Evolutionary conservation across 2,113 vertebrate species (phyloP), one percentile per base, ranked within the genome.

Genomic region (Eulemur macaco): DNA sequence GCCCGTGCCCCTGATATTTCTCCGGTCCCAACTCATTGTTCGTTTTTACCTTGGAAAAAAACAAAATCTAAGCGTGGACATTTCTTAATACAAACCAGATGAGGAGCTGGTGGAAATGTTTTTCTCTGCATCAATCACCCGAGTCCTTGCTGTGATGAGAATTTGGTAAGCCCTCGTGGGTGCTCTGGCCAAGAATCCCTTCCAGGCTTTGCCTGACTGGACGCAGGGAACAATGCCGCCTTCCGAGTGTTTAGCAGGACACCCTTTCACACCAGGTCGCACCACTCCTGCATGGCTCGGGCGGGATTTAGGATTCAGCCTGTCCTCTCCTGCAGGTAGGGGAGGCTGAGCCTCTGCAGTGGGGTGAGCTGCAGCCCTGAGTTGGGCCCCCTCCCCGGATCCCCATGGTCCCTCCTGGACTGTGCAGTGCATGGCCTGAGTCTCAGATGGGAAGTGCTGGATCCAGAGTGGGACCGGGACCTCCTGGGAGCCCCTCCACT

Each of bases 41-140:
- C 5, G 71, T 63, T 97, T 96, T 95, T 80, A 96, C 89, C 96
- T 92, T 97, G 52, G 1, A 18, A 81, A 47, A 84, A 93, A 23
- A 42, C 54, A 89, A 90, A 89, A 29, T 5, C 64, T 63, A 92
- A 86, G 92, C 93, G 77, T 91, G 92, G 89, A 97, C 95, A 66
- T 94, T 87, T 90, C 76, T 21, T 97, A 97, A 98, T 89, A 71
- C 64, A 87, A 97, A 96, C 94, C 97, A 97, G 96, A 97, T 97
- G 97, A 42, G 91, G 83, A 34, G 27, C 69, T 89, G 94, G 76
- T 74, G 50, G 73, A 89, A 92, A 95, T 96, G 94, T 97, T 97
- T 97, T 92, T 71, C 96, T 89, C 94, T 0, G 18, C 92, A 96
- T 97, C 96, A 84, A 96, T 98, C 97, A 96, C 93, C 76, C 15